phyloP scores from a whole-genome alignment of 92 coral and sea anemone genomes.

The Muricea muricata region DNA sequence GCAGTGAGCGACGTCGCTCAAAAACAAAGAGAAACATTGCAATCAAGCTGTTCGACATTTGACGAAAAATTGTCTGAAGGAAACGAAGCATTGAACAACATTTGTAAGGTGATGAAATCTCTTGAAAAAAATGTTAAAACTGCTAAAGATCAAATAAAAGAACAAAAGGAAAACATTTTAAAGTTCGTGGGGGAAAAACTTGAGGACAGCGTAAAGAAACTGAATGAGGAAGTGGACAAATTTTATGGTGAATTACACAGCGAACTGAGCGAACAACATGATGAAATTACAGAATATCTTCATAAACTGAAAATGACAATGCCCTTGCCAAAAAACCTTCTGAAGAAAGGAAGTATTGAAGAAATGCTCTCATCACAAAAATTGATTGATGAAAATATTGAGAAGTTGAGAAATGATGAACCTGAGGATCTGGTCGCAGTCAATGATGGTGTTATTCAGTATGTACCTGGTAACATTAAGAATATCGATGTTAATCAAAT shows the following conservation, averaged over 20 bases:
- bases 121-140: not conserved
- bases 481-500: not conserved
- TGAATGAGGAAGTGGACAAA: no score
- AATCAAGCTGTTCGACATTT: not conserved
- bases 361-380: no score
- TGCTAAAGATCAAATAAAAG: not conserved
- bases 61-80: not conserved
- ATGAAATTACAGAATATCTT: not conserved
- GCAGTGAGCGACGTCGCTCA: not conserved
- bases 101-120: not conserved
- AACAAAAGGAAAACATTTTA: conserved; percentile 1
- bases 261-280: not conserved
- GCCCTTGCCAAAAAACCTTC: not conserved
- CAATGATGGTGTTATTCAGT: not conserved
- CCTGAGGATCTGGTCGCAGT: not conserved
- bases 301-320: not conserved
- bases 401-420: not conserved
- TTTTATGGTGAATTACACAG: no score
- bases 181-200: not conserved
- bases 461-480: not conserved
- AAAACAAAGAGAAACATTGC: not conserved
- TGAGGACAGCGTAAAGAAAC: not conserved
- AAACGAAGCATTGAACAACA: not conserved
- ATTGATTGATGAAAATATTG: no score
- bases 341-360: no score